Evolutionary conservation across 1,140 invertebrate species (phyloP).

Genomic region (Pseudomyrmex gracilis): DNA sequence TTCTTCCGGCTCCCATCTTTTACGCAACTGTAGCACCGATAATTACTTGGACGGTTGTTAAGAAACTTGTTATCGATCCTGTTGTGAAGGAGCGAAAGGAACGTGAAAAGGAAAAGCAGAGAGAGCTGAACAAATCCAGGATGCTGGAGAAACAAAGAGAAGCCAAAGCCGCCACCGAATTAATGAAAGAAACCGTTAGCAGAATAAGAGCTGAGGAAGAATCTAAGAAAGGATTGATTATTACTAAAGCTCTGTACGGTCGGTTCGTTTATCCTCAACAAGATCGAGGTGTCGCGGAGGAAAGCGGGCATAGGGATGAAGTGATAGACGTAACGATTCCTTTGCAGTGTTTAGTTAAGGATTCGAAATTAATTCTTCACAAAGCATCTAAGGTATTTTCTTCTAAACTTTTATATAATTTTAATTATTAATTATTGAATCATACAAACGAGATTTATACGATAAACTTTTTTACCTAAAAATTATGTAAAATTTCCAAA

Average conservation of each 20-base stretch:
- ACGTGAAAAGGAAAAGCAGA: constrained; percentile 91
- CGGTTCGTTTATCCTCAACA: constrained; percentile 86
- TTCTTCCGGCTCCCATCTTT: constrained; percentile 95
- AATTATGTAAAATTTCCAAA: neutral
- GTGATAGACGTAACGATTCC: constrained; percentile 97
- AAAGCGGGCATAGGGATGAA: constrained; percentile 85
- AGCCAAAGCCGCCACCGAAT: constrained; percentile 92
- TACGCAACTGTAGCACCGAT: constrained; percentile 96
- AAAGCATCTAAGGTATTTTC: constrained; percentile 93
- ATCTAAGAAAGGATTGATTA: constrained; percentile 92
- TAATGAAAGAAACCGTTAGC: constrained; percentile 94
- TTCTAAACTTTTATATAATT: constrained; percentile 9
- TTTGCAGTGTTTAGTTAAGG: constrained; percentile 96
- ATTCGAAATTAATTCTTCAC: constrained; percentile 94
- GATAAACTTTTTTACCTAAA: neutral
- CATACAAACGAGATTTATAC: neutral
- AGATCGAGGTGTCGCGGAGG: constrained; percentile 69
- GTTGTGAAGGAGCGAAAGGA: constrained; percentile 92
- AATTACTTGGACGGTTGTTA: constrained; percentile 92
- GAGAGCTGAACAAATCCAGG: constrained; percentile 90
- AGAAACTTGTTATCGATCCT: constrained; percentile 95
- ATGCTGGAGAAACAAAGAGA: constrained; percentile 92
- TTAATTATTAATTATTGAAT: neutral
- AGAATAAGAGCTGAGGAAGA: constrained; percentile 92
- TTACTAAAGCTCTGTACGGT: constrained; percentile 94